Evolutionary conservation across 2,888 invertebrate genomes (phyloP).

Genomic region (Petrophora chlorosata): DNA sequence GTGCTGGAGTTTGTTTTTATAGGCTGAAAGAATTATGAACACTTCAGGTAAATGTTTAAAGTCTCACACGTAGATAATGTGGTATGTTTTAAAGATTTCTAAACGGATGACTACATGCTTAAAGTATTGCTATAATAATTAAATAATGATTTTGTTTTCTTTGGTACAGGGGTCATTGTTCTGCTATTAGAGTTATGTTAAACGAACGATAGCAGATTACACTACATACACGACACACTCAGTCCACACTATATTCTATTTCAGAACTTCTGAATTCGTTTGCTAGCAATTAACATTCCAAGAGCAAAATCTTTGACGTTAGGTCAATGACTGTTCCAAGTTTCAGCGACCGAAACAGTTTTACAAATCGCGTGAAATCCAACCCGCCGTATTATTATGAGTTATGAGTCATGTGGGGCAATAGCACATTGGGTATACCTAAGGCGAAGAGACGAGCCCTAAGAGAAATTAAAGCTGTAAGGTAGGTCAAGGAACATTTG

Average conservation of each 20-base stretch:
- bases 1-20: background rate
- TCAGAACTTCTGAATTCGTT: slow-evolving; percentile 5
- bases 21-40: background rate
- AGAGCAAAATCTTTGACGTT: slow-evolving; percentile 11
- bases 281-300: slow-evolving; percentile 10
- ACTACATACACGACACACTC: slow-evolving; percentile 1
- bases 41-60: background rate
- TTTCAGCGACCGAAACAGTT: slow-evolving; percentile 10
- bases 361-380: slow-evolving; percentile 8
- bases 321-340: slow-evolving; percentile 13
- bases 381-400: too few relatives aligned
- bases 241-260: background rate
- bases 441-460: too few relatives aligned
- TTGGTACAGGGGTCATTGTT: slow-evolving; percentile 4
- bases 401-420: too few relatives aligned
- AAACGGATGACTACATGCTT: background rate
- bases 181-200: slow-evolving; percentile 1
- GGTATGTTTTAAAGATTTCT: background rate
- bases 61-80: background rate
- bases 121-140: background rate
- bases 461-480: too few relatives aligned
- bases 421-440: too few relatives aligned
- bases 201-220: slow-evolving; percentile 4
- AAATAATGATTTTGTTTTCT: background rate
- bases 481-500: too few relatives aligned